Percentiles rank a stretch among this genome's conserved stretches.
phyloP scores from a whole-genome alignment of 1,140 invertebrate genomes.

The Yoshiicerus persimilis region DNA sequence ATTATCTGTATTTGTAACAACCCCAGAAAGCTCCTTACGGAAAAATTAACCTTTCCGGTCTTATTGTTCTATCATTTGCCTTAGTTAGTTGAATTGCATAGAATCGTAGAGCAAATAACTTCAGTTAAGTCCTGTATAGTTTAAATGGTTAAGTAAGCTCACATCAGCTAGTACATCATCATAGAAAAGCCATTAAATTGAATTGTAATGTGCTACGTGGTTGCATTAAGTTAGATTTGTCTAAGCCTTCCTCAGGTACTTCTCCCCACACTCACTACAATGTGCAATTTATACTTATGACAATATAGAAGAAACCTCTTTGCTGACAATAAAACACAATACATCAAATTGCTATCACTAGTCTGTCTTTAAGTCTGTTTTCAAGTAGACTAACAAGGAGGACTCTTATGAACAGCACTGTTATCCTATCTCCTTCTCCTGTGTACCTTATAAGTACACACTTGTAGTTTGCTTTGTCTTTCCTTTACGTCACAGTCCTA shows the following conservation, averaged over 20 bases:
- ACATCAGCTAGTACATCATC: background rate
- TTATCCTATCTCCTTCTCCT: background rate
- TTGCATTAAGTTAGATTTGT: background rate
- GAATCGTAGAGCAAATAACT: background rate
- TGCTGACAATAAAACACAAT: background rate
- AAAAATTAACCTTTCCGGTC: constrained; percentile 33
- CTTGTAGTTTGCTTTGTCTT: background rate
- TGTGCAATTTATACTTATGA: too few relatives aligned
- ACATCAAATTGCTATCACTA: background rate
- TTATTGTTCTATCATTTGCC: background rate
- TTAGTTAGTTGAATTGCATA: background rate
- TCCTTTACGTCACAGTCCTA: background rate
- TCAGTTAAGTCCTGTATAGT: background rate
- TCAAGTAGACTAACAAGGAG: background rate
- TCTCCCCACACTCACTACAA: too few relatives aligned
- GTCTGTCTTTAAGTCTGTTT: background rate
- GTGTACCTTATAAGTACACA: background rate
- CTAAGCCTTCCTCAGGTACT: too few relatives aligned
- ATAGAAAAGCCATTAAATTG: background rate
- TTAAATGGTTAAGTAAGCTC: background rate
- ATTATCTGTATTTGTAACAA: background rate
- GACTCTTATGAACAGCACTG: too few relatives aligned
- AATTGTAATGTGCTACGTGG: background rate
- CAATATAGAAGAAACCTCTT: background rate
- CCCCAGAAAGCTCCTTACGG: background rate